Conservation (phyloP, 2,113 vertebrate genomes). For the Trematocara nigrifrons region DNA sequence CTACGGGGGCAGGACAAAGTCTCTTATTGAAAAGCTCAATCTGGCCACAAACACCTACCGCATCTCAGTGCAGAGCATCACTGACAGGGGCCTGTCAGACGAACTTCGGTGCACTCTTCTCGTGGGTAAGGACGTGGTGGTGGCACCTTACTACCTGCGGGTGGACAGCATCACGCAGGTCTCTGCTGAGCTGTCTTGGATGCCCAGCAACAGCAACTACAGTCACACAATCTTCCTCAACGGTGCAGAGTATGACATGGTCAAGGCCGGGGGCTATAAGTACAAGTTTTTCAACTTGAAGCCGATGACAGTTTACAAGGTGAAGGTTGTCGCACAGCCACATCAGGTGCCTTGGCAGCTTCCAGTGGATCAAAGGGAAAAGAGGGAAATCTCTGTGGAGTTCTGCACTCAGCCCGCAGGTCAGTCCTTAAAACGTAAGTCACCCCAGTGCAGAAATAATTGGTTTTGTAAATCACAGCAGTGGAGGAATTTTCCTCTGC, state of each 20-base stretch:
- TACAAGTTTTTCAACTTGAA: constrained; percentile 92
- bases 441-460: not conserved
- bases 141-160: constrained; percentile 87
- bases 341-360: constrained; percentile 99
- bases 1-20: constrained; percentile 87
- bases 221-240: constrained; percentile 93
- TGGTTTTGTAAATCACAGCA: not conserved
- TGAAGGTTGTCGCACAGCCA: constrained; percentile 87
- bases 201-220: constrained; percentile 96
- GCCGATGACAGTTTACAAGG: constrained; percentile 86
- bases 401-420: constrained; percentile 95
- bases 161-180: constrained; percentile 86
- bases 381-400: constrained; percentile 88
- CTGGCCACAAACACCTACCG: constrained; percentile 82
- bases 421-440: constrained; percentile 54
- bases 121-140: constrained; percentile 91
- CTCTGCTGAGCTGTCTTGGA: constrained; percentile 90
- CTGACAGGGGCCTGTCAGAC: constrained; percentile 84
- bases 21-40: constrained; percentile 93
- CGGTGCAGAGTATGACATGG: constrained; percentile 87
- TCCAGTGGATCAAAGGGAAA: constrained; percentile 88
- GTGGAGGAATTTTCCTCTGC: not conserved
- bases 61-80: constrained; percentile 89
- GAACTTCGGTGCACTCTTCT: constrained; percentile 90
- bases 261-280: constrained; percentile 85